Evolutionary conservation across 2,797 vertebrate genomes (phyloP).

Genomic region (Vireo griseus): DNA sequence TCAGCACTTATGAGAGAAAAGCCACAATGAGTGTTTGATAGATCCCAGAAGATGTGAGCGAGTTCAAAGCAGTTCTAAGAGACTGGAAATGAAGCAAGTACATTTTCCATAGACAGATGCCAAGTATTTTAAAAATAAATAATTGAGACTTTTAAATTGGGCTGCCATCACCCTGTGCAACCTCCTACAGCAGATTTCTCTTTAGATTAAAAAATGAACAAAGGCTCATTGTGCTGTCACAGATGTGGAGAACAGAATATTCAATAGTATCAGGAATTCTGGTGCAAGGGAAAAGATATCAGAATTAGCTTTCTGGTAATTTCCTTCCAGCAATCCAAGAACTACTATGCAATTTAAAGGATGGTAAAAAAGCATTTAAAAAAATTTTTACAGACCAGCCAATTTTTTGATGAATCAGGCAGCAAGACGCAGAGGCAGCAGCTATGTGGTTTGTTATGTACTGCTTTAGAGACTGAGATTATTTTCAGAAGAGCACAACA

Average conservation of each 20-base stretch:
- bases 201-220: conserved; percentile 60
- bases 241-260: conserved; percentile 53
- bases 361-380: not conserved
- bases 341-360: conserved; percentile 22
- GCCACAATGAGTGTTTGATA: conserved; percentile 45
- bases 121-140: conserved; percentile 65
- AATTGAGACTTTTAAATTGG: conserved; percentile 65
- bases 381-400: not conserved
- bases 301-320: conserved; percentile 22
- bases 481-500: conserved; percentile 39
- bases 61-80: conserved; percentile 58
- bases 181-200: conserved; percentile 41
- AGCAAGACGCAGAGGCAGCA: not conserved
- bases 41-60: conserved; percentile 37
- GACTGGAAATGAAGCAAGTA: conserved; percentile 40
- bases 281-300: conserved; percentile 32
- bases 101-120: conserved; percentile 54
- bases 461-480: not conserved
- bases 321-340: conserved; percentile 25
- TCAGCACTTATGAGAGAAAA: conserved; percentile 21
- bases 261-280: conserved; percentile 30
- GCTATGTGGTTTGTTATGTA: not conserved
- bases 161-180: conserved; percentile 56
- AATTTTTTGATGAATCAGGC: conserved; percentile 20
- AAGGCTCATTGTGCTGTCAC: conserved; percentile 62